Evolutionary conservation across 1,140 invertebrate genomes (phyloP), one percentile per base, ranked within the genome.

Genomic region (Drusus annulatus): DNA sequence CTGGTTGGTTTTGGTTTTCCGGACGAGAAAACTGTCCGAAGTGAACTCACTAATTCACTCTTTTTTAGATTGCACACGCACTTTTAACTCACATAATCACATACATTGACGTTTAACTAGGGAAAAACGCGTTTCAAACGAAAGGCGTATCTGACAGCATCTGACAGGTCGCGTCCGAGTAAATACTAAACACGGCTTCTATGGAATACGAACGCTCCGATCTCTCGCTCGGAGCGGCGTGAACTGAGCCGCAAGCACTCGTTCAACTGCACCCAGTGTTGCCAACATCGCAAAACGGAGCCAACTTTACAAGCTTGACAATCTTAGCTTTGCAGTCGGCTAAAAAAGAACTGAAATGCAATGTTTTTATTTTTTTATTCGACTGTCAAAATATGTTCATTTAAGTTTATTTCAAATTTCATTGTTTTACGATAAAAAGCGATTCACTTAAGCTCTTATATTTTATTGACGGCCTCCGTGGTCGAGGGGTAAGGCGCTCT

Each of bases 221-320:
- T 7, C 50, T 17, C 56, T n/a, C 45, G 25, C 50, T 16, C 17
- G n/a, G 76, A 36, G 50, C 76, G 62, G 25, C 8, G 50, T 78
- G 76, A 78, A 78, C 76, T 78, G 76, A 78, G 76, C 15, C 28
- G 63, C 63, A 45, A 58, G 51, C 36, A 3, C 17, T 6, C 69
- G 69, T 51, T 23, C 17, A 21, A 69, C 17, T 21, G 4, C 19
- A 15, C 23, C 62, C 15, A 69, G 51, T 74, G 69, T 23, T 28
- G 69, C 69, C 69, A 74, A 74, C 52, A 25, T 16, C 1, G 56
- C 17, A 45, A 45, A 45, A 10, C 13, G 10, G 8, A 13, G 7
- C 36, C 36, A 45, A 45, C 36, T 45, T 10, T 45, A 10, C 36
- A 10, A n/a, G 36, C 31, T 36, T 36, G 3, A 36, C 31, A 36